These are phyloP conservation scores for Leucophenga maculata DNA, from an alignment of 2,888 invertebrate species.

Conservation along the genomic window DNA sequence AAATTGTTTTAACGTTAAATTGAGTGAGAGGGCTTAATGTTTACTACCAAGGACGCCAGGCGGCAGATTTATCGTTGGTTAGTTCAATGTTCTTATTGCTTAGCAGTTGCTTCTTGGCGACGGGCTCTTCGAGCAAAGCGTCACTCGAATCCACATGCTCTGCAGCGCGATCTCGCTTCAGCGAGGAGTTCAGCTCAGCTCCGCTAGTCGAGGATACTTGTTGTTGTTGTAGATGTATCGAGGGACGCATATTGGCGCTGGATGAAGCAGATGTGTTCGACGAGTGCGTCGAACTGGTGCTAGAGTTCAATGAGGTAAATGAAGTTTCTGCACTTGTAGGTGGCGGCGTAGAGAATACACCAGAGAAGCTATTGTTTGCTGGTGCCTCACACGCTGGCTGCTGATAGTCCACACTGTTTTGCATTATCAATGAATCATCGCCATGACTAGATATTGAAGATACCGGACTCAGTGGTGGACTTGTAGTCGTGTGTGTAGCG, in stretches of 20 bases:
- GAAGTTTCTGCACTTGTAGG: constrained; percentile 77
- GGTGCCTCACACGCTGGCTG: constrained; percentile 68
- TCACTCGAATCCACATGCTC: background rate
- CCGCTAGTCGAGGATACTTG: constrained; percentile 66
- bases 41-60: constrained; percentile 77
- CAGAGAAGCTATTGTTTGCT: constrained; percentile 56
- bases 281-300: constrained; percentile 73
- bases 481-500: constrained; percentile 66
- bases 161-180: constrained; percentile 31
- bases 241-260: constrained; percentile 70
- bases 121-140: constrained; percentile 44
- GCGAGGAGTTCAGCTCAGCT: constrained; percentile 29
- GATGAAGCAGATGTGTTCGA: constrained; percentile 65
- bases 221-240: constrained; percentile 64
- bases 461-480: constrained; percentile 82
- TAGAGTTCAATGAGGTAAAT: constrained; percentile 55
- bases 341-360: constrained; percentile 74
- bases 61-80: constrained; percentile 71
- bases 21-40: background rate
- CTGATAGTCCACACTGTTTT: constrained; percentile 74
- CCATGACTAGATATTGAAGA: constrained; percentile 80
- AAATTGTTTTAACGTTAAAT: constrained; percentile 31
- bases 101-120: constrained; percentile 21
- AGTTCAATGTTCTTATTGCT: constrained; percentile 30
- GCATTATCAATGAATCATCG: constrained; percentile 75